Evolutionary conservation across 1,140 invertebrate genomes (phyloP), one percentile per base, ranked within the genome.

Genomic region (Ruditapes philippinarum): DNA sequence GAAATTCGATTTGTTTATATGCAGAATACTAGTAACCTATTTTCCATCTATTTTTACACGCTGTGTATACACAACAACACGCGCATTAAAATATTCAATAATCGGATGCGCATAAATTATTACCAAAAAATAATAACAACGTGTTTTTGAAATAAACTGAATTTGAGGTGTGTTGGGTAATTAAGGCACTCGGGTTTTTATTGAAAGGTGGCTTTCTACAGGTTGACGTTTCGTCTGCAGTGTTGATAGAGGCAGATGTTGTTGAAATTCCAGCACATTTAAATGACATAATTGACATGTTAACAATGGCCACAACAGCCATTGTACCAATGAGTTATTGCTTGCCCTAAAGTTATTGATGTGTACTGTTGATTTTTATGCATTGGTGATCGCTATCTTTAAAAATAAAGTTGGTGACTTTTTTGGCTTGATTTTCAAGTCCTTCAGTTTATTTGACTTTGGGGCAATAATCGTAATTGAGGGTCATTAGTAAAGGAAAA

Each of bases 261-360:
- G 51, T 11, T 54, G 31, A 62, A 62, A 74, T 78, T 86, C 70
- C 83, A 76, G 70, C 70, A 86, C 83, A 78, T 86, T 86, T 86
- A 40, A 86, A 86, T 76, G 83, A 86, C 83, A 76, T 86, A 60
- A 78, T 78, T 86, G 83, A 86, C 83, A 86, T 54, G 42, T 33
- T 60, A 62, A 86, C 68, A 73, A 86, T 31, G 42, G 68, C 28
- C n/a, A 76, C 42, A 57, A 65, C 65, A 73, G 33, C 82, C 19
- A 42, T 38, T 73, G 38, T 40, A 38, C 14, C 33, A 22, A 60
- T 86, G 83, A 76, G 73, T 62, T 51, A 86, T 74, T n/a, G 33
- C n/a, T 49, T 33, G 19, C n/a, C 83, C 73, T 36, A 0, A 33
- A 54, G 74, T 3, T 36, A 74, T 78, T 54, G 42, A 54, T 36